These are phyloP conservation scores for Etheostoma perlongum DNA, from an alignment of 2,797 vertebrate species.

Conservation along the genomic window DNA sequence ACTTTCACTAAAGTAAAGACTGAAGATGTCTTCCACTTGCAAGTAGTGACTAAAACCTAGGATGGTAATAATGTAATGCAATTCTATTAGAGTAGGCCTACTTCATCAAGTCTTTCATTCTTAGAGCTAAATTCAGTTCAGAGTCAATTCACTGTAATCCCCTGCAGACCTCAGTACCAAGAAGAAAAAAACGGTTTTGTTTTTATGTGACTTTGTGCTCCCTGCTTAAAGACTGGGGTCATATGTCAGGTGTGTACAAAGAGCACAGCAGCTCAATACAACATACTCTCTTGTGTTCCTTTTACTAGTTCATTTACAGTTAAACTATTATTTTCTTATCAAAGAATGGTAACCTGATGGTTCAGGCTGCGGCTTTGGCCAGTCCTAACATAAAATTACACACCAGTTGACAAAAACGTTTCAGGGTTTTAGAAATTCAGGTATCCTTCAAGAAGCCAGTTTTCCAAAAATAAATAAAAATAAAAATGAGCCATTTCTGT, in stretches of 20 bases:
- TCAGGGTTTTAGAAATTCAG: neutral
- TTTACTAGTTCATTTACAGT: constrained; percentile 43
- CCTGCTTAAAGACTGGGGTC: constrained; percentile 68
- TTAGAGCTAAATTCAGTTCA: constrained; percentile 40
- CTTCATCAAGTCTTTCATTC: constrained; percentile 22
- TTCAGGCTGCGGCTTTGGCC: constrained; percentile 16
- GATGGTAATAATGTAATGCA: neutral
- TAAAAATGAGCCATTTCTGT: too few species aligned
- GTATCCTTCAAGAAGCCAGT: neutral
- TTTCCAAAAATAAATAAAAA: neutral
- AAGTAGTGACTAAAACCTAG: neutral
- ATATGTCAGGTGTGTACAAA: constrained; percentile 77
- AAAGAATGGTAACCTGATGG: constrained; percentile 21
- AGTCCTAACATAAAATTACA: neutral
- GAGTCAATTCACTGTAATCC: constrained; percentile 53
- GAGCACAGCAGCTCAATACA: constrained; percentile 55
- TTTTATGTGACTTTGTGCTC: constrained; percentile 54
- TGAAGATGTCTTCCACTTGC: too few species aligned
- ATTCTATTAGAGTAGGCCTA: neutral
- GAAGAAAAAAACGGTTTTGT: constrained; percentile 53
- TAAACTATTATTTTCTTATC: constrained; percentile 36
- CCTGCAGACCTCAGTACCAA: constrained; percentile 30
- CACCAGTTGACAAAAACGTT: neutral
- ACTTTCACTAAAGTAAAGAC: too few species aligned
- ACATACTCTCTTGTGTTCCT: constrained; percentile 46